Percentiles rank a stretch among this genome's conserved stretches.
Evolutionary conservation across 2,113 vertebrate species (phyloP).

Genomic region (Sus scrofa): T2T-Sscrofa CM000821.6:34195001-34195500

Average conservation of each 20-base stretch:
- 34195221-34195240: neutral
- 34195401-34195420: neutral
- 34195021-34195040: neutral
- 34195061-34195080: neutral
- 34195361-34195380: neutral
- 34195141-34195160: neutral
- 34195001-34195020: neutral
- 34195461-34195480: neutral
- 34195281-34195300: neutral
- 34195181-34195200: neutral
- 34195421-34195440: neutral
- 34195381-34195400: neutral
- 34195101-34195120: neutral
- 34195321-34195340: neutral
- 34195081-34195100: neutral
- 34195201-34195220: neutral
- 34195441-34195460: neutral
- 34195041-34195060: too few relatives aligned
- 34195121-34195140: neutral
- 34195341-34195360: neutral
- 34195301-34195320: neutral
- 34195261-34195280: neutral
- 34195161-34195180: neutral
- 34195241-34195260: neutral
- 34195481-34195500: slow-evolving; percentile 3